Conservation (phyloP, 2,797 vertebrate genomes). For the Percopsis omiscomaycus region DNA sequence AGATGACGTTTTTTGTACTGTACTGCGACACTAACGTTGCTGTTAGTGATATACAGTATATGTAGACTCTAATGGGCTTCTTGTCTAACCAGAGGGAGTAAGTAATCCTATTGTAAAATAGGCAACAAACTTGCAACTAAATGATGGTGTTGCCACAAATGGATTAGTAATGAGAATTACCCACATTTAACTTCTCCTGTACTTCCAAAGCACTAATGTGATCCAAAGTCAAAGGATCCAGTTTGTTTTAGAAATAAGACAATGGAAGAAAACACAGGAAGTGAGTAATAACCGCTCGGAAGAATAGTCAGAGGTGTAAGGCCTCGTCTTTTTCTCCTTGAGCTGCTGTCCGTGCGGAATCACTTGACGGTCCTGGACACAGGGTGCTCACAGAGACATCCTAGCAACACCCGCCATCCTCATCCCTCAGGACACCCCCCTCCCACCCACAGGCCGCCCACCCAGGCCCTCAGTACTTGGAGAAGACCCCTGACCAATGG, state of each 20-base stretch:
- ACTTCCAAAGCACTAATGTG: neutral
- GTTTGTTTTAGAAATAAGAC: slow-evolving; percentile 16
- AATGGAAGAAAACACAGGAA: slow-evolving; percentile 25
- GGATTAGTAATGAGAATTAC: neutral
- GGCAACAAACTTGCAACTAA: too few relatives aligned
- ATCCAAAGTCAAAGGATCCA: slow-evolving; percentile 7
- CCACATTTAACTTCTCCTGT: neutral
- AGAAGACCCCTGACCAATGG: slow-evolving; percentile 73
- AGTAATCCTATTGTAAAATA: too few relatives aligned
- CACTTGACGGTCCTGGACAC: slow-evolving; percentile 75
- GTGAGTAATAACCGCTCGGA: slow-evolving; percentile 34
- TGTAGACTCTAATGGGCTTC: too few relatives aligned
- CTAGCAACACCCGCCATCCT: slow-evolving; percentile 74
- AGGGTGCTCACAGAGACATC: slow-evolving; percentile 69
- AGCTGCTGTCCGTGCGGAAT: slow-evolving; percentile 76
- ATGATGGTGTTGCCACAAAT: too few relatives aligned
- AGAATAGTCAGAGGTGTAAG: slow-evolving; percentile 38
- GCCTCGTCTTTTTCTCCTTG: slow-evolving; percentile 57
- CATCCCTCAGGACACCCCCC: slow-evolving; percentile 69
- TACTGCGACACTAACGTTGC: too few relatives aligned
- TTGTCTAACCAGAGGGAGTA: too few relatives aligned
- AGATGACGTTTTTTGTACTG: too few relatives aligned
- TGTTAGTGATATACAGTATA: too few relatives aligned
- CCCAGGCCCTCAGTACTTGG: slow-evolving; percentile 67
- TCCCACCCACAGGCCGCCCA: slow-evolving; percentile 8